A percentile compares a stretch with the other conserved stretches of the same genome.
Evolutionary conservation across 2,888 invertebrate species (phyloP).

Genomic region (Halictus ligatus): DNA sequence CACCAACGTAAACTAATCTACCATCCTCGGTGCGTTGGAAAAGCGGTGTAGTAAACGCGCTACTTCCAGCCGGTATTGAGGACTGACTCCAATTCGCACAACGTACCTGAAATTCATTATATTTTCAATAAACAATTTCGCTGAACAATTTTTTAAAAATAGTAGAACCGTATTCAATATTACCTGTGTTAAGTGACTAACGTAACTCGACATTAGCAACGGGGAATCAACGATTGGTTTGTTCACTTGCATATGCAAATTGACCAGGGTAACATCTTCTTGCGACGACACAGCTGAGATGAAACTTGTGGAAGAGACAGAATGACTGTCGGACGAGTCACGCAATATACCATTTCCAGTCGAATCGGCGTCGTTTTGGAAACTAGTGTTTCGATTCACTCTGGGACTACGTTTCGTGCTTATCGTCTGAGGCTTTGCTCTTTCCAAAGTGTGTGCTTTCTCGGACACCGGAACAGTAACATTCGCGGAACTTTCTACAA

Average conservation of each 20-base stretch:
- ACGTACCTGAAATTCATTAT: slow-evolving; percentile 82
- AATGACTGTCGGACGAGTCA: slow-evolving; percentile 90
- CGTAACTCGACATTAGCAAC: slow-evolving; percentile 96
- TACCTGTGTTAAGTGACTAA: slow-evolving; percentile 95
- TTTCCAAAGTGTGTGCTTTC: slow-evolving; percentile 81
- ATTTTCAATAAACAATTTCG: background rate
- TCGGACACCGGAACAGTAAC: slow-evolving; percentile 73
- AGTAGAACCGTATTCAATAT: background rate
- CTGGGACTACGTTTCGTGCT: slow-evolving; percentile 74
- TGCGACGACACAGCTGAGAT: slow-evolving; percentile 97
- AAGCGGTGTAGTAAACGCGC: slow-evolving; percentile 92
- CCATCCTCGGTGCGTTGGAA: slow-evolving; percentile 92
- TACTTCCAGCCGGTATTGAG: slow-evolving; percentile 89
- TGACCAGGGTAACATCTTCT: slow-evolving; percentile 95
- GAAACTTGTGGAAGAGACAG: slow-evolving; percentile 93
- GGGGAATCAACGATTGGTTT: slow-evolving; percentile 97
- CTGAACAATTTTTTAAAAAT: background rate
- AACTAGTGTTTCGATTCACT: slow-evolving; percentile 70
- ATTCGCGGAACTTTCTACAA: slow-evolving; percentile 83
- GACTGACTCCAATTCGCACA: slow-evolving; percentile 92
- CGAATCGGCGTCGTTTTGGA: slow-evolving; percentile 66
- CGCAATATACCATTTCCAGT: slow-evolving; percentile 82
- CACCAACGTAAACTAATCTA: slow-evolving; percentile 90
- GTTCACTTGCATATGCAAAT: slow-evolving; percentile 97
- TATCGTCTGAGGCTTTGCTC: slow-evolving; percentile 75